Evolutionary conservation across 2,113 vertebrate genomes (phyloP), one percentile per base, ranked within the genome.

Genomic region (Macrotus californicus): DNA sequence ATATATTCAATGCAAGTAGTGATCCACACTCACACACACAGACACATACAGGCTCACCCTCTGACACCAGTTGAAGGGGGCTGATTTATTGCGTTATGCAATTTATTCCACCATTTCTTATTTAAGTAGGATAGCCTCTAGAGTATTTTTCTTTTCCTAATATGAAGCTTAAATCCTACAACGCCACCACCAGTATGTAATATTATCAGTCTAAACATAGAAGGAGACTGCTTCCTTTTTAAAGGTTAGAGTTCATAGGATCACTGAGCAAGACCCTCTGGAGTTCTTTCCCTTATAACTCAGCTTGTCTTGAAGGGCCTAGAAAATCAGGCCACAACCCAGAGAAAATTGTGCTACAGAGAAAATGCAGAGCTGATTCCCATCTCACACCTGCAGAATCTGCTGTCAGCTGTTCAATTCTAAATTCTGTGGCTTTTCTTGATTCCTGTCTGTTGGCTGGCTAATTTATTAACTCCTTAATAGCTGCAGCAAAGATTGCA

Each of bases 41-140:
- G 36, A 93, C 84, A 52, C 26, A 36, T 15, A 24, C 34, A 21
- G 75, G 59, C 87, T 80, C 36, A 77, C 72, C 92, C 34, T 76
- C 92, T 91, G 89, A 96, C 96, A 95, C 93, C 96, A 95, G 54
- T 94, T 97, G 75, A 94, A 95, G n/a, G 76, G 95, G 79, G 91
- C 95, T 95, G 92, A 98, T 98, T 96, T 15, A 96, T 96, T 96
- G 94, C 84, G 77, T 96, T 96, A 80, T 96, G 87, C 93, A 96
- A 95, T 97, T 97, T 97, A 97, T 97, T 94, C 94, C 72, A 95
- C 95, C 80, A 92, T 91, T 97, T 97, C 97, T 97, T 97, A 94
- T 95, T 98, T 98, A 96, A 97, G 75, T 69, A 97, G 97, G 94
- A 98, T 96, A 85, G 92, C 94, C 88, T 96, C 96, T 97, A 98